Evolutionary conservation across 2,797 vertebrate genomes (phyloP).

Genomic region (Phaenicophaeus curvirostris): DNA sequence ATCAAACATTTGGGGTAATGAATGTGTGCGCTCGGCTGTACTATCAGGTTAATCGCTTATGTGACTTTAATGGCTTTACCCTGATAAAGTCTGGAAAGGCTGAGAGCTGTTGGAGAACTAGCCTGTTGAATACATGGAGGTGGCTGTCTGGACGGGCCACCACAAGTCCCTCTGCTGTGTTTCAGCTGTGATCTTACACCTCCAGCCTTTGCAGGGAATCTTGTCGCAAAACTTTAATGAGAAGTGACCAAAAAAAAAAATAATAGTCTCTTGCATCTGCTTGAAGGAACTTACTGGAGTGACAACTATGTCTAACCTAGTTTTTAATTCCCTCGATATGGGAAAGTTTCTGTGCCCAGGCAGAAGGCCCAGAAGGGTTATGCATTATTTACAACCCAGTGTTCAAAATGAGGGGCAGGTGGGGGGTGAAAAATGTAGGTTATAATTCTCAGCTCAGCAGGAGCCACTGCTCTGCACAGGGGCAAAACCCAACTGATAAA

Average conservation of each 20-base stretch:
- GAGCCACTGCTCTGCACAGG: neutral
- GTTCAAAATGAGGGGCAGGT: neutral
- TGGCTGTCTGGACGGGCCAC: neutral
- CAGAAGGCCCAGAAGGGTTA: conserved; percentile 55
- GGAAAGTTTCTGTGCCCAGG: conserved; percentile 22
- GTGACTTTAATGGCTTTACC: neutral
- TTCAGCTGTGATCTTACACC: neutral
- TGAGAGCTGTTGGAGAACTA: neutral
- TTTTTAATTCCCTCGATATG: conserved; percentile 42
- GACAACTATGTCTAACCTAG: conserved; percentile 34
- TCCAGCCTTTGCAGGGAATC: neutral
- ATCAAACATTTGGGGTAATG: neutral
- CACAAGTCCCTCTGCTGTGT: neutral
- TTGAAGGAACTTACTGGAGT: neutral
- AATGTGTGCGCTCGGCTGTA: neutral
- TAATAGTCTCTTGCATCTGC: neutral
- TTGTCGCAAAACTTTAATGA: neutral
- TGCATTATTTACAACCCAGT: conserved; percentile 54
- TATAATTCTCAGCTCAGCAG: conserved; percentile 35
- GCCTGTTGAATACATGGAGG: neutral
- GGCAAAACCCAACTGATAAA: neutral
- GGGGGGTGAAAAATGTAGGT: neutral
- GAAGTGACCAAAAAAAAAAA: conserved; percentile 26
- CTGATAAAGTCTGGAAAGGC: neutral
- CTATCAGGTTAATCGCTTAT: neutral